Evolutionary conservation across 2,113 vertebrate species (phyloP), one percentile per base, ranked within the genome.

Genomic region (Tenebrosternarchus preto): DNA sequence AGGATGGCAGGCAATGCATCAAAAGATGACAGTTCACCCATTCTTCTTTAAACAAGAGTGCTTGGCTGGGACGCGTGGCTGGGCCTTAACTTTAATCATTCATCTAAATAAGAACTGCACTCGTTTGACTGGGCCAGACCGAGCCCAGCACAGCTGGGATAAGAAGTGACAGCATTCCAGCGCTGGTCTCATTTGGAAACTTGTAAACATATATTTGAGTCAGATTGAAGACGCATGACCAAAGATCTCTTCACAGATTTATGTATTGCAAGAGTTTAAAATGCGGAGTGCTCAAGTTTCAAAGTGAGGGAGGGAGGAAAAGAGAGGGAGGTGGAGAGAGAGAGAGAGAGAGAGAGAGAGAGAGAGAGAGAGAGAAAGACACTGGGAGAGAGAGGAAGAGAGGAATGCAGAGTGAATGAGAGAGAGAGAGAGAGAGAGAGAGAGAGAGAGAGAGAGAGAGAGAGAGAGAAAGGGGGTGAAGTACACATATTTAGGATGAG

Each of bases 81-180:
- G 89, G 77, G 90, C 85, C 87, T 89, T 88, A 92, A 92, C 90
- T 93, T 93, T 92, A 93, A 93, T 94, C 93, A 93, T 93, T 92
- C 90, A 91, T 92, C 92, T 93, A 92, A 92, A 93, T 92, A 93
- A 92, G 86, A 90, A 88, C 87, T 86, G 86, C 90, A 89, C 83
- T 53, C 22, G 36, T 68, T 53, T 31, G 85, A 89, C 87, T 90
- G 85, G 80, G 83, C 82, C 63, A 56, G 82, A 24, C 46, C 57
- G 78, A 83, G 80, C 81, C 87, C 85, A 78, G 83, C 78, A 82
- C 83, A 89, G 83, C 57, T 66, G 89, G 82, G 90, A 90, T 89
- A 85, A 87, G 88, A 91, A 90, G 80, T 88, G 91, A 90, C 90
- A 80, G 85, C 12, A 83, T 66, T 72, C 63, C 24, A 24, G 82